Conservation (phyloP, 2,888 invertebrate genomes). For the Tupiocoris notatus region DNA sequence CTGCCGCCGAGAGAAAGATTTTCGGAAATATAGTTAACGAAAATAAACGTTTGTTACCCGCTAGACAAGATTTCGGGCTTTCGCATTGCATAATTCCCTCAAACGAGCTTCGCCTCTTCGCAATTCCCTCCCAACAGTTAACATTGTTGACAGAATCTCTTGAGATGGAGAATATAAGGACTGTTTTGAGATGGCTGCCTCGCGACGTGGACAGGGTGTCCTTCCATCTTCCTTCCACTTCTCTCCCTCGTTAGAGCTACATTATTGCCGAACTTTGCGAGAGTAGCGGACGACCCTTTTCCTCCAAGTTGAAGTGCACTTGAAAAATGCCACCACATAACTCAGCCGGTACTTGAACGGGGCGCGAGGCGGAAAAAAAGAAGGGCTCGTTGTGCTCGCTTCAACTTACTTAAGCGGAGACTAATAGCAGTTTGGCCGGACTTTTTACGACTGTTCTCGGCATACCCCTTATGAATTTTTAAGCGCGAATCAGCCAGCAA, state of each 20-base stretch:
- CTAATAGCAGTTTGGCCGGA: constrained; percentile 6
- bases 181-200: neutral
- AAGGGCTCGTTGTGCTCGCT: constrained; percentile 19
- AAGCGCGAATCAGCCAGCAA: neutral
- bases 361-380: neutral
- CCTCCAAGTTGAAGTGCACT: constrained; percentile 26
- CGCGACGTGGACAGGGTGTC: neutral
- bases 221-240: neutral
- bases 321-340: constrained; percentile 24
- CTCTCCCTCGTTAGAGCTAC: constrained; percentile 15
- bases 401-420: constrained; percentile 15
- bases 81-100: neutral
- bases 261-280: constrained; percentile 24
- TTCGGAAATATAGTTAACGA: too few species aligned
- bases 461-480: neutral
- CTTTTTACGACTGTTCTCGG: neutral
- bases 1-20: too few species aligned
- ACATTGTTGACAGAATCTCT: neutral
- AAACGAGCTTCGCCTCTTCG: neutral
- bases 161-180: neutral
- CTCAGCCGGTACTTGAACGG: constrained; percentile 6
- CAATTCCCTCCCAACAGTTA: neutral
- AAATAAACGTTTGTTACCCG: too few species aligned
- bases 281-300: constrained; percentile 13
- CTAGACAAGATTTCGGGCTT: too few species aligned